These are phyloP conservation scores for Seriola aureovittata DNA, from an alignment of 2,113 vertebrate species.

Conservation along the genomic window DNA sequence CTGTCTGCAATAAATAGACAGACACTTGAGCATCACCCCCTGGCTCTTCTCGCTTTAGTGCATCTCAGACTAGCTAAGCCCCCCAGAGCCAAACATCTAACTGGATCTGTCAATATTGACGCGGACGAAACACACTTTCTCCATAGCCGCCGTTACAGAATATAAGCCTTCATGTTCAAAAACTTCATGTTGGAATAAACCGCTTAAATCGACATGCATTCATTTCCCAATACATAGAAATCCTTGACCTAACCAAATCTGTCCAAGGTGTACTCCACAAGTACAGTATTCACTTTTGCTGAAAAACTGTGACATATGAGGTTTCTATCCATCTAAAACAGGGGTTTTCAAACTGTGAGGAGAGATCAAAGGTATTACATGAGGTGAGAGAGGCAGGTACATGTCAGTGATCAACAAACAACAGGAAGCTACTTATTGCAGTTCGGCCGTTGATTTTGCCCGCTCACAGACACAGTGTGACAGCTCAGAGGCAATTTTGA, in stretches of 20 bases:
- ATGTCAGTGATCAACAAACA: background rate
- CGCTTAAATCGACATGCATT: constrained; percentile 45
- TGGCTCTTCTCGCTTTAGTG: constrained; percentile 75
- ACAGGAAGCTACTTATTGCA: background rate
- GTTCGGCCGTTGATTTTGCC: background rate
- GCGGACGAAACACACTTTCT: constrained; percentile 60
- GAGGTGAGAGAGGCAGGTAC: background rate
- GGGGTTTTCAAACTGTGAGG: background rate
- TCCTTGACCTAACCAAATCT: constrained; percentile 19
- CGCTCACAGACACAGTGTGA: background rate
- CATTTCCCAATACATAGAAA: constrained; percentile 37
- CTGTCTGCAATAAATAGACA: constrained; percentile 74
- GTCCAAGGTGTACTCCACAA: background rate
- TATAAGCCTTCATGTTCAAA: constrained; percentile 67
- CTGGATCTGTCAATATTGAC: constrained; percentile 77
- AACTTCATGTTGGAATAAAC: constrained; percentile 59
- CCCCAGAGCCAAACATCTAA: constrained; percentile 74
- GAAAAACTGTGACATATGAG: background rate
- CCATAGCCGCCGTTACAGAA: constrained; percentile 45
- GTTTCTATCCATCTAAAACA: constrained; percentile 17
- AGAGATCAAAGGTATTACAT: background rate
- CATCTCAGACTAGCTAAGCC: constrained; percentile 71
- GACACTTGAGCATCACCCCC: constrained; percentile 70
- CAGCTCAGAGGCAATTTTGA: background rate
- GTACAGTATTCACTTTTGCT: background rate